Evolutionary conservation across 2,113 vertebrate genomes (phyloP).

Genomic region (Brachyhypopomus gauderio): DNA sequence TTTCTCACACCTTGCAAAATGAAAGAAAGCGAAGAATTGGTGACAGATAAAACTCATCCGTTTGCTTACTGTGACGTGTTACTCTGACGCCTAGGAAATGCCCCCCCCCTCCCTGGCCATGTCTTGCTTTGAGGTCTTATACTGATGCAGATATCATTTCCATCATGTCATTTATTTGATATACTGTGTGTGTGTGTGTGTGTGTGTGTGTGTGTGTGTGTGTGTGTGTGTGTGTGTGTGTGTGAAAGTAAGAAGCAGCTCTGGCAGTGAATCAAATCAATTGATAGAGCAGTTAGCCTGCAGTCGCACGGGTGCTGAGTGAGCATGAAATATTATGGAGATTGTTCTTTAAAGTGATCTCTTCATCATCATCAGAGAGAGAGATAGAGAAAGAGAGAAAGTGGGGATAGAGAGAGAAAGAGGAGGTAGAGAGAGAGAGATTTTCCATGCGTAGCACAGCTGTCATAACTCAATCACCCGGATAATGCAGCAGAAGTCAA

Average conservation of each 20-base stretch:
- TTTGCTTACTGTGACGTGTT: constrained; percentile 76
- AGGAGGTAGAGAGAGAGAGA: background rate
- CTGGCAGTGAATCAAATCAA: constrained; percentile 98
- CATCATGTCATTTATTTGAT: constrained; percentile 99
- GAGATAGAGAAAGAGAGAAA: constrained; percentile 5
- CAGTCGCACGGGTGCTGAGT: constrained; percentile 82
- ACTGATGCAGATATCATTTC: constrained; percentile 99
- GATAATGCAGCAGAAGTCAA: constrained; percentile 75
- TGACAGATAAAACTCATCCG: constrained; percentile 72
- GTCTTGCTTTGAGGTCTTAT: constrained; percentile 98
- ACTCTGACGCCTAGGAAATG: constrained; percentile 90
- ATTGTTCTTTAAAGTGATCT: constrained; percentile 99
- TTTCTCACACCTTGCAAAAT: constrained; percentile 45
- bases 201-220: constrained; percentile 39
- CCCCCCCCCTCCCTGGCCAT: constrained; percentile 91
- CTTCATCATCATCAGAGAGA: constrained; percentile 89
- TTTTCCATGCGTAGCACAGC: constrained; percentile 65
- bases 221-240: constrained; percentile 7
- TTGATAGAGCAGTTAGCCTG: constrained; percentile 99
- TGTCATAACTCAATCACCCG: constrained; percentile 99
- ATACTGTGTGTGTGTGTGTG: constrained; percentile 86
- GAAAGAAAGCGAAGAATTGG: constrained; percentile 67
- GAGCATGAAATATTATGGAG: constrained; percentile 99
- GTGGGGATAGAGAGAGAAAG: background rate
- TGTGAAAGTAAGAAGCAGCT: constrained; percentile 77